Percentiles rank a stretch among this genome's conserved stretches.
Conservation (phyloP, 2,113 vertebrate species). For the Gobio gobio region DNA sequence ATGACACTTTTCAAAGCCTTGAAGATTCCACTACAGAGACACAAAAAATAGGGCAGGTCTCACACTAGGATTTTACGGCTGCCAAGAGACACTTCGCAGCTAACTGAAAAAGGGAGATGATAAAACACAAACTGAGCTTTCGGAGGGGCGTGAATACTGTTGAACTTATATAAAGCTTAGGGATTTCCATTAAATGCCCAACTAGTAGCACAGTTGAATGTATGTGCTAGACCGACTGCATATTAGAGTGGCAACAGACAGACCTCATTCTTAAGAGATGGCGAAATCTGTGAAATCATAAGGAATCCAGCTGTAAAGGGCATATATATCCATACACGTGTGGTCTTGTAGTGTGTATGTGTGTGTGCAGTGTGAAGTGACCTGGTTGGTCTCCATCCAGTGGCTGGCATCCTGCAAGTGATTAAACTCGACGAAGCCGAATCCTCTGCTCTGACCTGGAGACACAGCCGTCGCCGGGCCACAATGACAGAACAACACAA, state of each 20-base stretch:
- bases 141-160: not conserved
- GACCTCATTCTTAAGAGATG: conserved; percentile 14
- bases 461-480: conserved; percentile 82
- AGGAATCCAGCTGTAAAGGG: conserved; percentile 6
- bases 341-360: conserved; percentile 67
- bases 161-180: not conserved
- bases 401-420: conserved; percentile 94
- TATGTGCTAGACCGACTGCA: not conserved
- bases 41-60: not conserved
- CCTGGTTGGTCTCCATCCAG: conserved; percentile 98
- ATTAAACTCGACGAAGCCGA: conserved; percentile 98
- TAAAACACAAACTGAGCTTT: not conserved
- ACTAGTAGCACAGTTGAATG: not conserved
- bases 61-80: not conserved
- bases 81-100: not conserved
- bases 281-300: conserved; percentile 25
- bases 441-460: conserved; percentile 96
- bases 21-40: not conserved
- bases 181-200: conserved; percentile 7
- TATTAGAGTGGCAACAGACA: not conserved
- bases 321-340: conserved; percentile 31
- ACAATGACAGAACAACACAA: conserved; percentile 82
- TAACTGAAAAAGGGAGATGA: not conserved
- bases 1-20: not conserved
- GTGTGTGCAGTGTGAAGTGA: conserved; percentile 89